Percentiles rank a stretch among this genome's conserved stretches.
Conservation (phyloP, 2,888 invertebrate genomes). For the Byasa hedistus region DNA sequence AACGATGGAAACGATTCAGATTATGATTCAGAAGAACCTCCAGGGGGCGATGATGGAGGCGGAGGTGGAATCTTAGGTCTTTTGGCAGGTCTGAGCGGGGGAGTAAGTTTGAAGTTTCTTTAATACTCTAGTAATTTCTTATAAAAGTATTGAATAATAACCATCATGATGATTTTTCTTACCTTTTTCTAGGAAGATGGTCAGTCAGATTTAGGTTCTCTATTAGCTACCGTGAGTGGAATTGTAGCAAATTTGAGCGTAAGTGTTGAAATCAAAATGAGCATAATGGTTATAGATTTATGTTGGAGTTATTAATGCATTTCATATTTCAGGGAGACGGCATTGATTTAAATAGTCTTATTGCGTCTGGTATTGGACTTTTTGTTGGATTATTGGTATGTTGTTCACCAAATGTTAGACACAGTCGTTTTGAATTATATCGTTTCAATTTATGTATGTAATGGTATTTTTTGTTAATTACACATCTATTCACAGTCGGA, state of each 20-base stretch:
- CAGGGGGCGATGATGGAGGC: slow-evolving; percentile 64
- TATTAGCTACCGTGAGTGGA: slow-evolving; percentile 68
- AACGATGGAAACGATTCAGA: slow-evolving; percentile 45
- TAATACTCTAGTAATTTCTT: background rate
- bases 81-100: slow-evolving; percentile 69
- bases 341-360: slow-evolving; percentile 65
- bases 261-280: slow-evolving; percentile 43
- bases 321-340: slow-evolving; percentile 65
- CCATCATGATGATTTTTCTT: background rate
- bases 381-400: slow-evolving; percentile 71
- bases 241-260: slow-evolving; percentile 71
- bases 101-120: slow-evolving; percentile 49
- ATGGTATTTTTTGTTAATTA: background rate
- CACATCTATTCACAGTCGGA: slow-evolving; percentile 56
- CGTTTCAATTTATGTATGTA: background rate
- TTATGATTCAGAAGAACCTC: slow-evolving; percentile 66
- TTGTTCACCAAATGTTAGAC: slow-evolving; percentile 16
- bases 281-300: background rate
- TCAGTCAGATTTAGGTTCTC: slow-evolving; percentile 69
- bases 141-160: slow-evolving; percentile 4
- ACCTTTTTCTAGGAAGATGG: slow-evolving; percentile 61
- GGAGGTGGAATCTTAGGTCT: slow-evolving; percentile 73
- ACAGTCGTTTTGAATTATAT: too few relatives aligned
- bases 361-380: slow-evolving; percentile 67
- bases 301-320: background rate